Evolutionary conservation across 2,888 invertebrate genomes (phyloP).

Genomic region (Hemithea aestivaria): DNA sequence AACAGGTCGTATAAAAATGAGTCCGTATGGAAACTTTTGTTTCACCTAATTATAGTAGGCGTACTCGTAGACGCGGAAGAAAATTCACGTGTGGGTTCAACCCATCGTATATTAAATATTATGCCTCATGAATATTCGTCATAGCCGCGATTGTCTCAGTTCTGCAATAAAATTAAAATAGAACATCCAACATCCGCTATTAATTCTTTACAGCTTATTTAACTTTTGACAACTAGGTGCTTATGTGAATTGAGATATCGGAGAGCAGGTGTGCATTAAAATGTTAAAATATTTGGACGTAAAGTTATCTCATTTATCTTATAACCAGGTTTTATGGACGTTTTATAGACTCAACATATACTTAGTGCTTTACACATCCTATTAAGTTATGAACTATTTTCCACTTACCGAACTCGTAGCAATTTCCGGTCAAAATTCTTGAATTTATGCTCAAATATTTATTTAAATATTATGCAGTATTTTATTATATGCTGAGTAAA

Average conservation of each 20-base stretch:
- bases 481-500: no score
- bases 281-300: not conserved
- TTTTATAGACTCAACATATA: no score
- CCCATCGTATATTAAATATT: slow-evolving; percentile 4
- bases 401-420: no score
- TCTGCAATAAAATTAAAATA: slow-evolving; percentile 50
- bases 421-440: no score
- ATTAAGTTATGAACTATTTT: no score
- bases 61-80: slow-evolving; percentile 17
- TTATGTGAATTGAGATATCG: slow-evolving; percentile 21
- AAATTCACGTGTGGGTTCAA: slow-evolving; percentile 27
- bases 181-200: slow-evolving; percentile 52
- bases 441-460: no score
- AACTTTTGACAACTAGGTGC: slow-evolving; percentile 30
- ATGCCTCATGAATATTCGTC: slow-evolving; percentile 46
- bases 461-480: no score
- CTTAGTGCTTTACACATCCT: no score
- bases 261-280: slow-evolving; percentile 13
- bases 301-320: not conserved
- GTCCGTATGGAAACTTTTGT: no score
- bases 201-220: slow-evolving; percentile 50
- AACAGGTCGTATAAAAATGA: no score
- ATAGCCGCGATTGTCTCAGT: slow-evolving; percentile 35
- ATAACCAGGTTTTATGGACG: no score
- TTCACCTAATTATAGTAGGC: slow-evolving; percentile 13